Percentiles rank a stretch among this genome's conserved stretches.
These are phyloP conservation scores for Diorhabda carinulata DNA, from an alignment of 1,140 invertebrate genomes.

Conservation along the genomic window DNA sequence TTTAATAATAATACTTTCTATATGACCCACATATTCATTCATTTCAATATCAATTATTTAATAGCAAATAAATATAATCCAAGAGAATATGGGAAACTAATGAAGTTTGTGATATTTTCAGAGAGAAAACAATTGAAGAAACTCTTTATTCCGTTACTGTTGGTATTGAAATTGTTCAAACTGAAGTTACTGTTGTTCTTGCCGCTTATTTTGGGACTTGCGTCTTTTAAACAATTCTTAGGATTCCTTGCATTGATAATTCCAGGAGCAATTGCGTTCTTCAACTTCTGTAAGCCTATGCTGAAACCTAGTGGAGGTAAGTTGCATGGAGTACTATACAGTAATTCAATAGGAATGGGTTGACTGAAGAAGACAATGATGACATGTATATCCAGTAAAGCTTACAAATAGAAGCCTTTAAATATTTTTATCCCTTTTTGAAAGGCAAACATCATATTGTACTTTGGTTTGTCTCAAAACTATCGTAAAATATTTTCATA, in stretches of 20 bases:
- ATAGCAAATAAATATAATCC: neutral
- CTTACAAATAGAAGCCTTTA: no score
- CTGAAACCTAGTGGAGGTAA: constrained; percentile 16
- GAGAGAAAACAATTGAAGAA: constrained; percentile 74
- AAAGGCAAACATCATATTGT: no score
- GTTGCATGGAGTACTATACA: neutral
- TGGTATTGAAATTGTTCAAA: constrained; percentile 80
- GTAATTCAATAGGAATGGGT: no score
- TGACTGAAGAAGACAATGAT: no score
- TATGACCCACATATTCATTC: neutral
- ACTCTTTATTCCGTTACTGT: constrained; percentile 73
- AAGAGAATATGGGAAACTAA: neutral
- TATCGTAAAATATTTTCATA: no score
- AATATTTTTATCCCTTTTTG: no score
- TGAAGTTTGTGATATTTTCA: constrained; percentile 45
- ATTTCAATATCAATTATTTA: neutral
- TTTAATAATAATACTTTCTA: no score
- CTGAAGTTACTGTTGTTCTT: constrained; percentile 74
- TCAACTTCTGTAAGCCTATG: constrained; percentile 68
- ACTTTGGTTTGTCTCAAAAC: no score
- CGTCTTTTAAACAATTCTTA: constrained; percentile 78
- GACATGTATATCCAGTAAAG: no score
- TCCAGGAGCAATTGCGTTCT: constrained; percentile 70
- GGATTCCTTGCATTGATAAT: constrained; percentile 72
- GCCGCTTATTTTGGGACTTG: constrained; percentile 74